A percentile compares a stretch with the other conserved stretches of the same genome.
These are phyloP conservation scores for Phrynosoma platyrhinos DNA, from an alignment of 2,113 vertebrate genomes.

Conservation along the genomic window DNA sequence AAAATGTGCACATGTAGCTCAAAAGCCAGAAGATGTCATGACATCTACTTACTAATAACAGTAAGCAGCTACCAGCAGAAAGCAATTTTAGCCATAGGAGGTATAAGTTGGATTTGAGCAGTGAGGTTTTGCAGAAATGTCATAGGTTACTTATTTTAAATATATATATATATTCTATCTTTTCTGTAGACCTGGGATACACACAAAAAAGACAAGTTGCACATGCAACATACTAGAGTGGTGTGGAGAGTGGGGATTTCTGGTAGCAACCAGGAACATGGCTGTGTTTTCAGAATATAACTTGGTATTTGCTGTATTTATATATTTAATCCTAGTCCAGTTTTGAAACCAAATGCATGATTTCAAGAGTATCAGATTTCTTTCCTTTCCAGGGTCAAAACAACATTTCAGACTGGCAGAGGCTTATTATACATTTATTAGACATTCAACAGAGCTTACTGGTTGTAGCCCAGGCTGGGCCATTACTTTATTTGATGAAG, in stretches of 20 bases:
- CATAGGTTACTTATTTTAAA: neutral
- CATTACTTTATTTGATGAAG: neutral
- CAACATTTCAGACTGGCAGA: neutral
- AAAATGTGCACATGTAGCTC: neutral
- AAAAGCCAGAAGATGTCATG: neutral
- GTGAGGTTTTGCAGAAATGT: neutral
- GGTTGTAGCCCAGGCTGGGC: neutral
- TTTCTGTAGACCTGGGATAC: neutral
- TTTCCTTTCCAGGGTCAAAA: rapidly evolving
- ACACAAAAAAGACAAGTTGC: neutral
- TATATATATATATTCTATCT: no score
- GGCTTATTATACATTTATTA: neutral
- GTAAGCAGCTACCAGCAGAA: neutral
- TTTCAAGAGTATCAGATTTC: neutral
- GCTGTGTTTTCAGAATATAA: neutral
- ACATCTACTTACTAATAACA: neutral
- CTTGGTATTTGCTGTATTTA: conserved; percentile 13
- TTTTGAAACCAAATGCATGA: conserved; percentile 10
- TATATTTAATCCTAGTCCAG: conserved; percentile 21
- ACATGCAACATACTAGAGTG: neutral
- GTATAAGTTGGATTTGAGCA: neutral
- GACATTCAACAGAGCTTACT: neutral
- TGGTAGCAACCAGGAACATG: neutral
- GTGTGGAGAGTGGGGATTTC: neutral
- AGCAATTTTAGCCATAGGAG: neutral